Evolutionary conservation across 2,113 vertebrate species (phyloP).

Genomic region (Labeo catla): DNA sequence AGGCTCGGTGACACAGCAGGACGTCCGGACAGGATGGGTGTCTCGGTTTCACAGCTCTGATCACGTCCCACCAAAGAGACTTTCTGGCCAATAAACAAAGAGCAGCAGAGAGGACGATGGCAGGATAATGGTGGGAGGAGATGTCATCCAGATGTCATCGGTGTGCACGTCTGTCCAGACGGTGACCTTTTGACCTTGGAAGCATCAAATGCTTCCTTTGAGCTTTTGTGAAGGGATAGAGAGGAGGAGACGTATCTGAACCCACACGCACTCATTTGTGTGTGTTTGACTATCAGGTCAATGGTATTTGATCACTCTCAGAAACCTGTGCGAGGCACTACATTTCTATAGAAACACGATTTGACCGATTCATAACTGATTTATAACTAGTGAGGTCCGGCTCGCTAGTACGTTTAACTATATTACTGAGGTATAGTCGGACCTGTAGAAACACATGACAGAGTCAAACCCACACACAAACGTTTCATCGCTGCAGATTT

Average conservation of each 20-base stretch:
- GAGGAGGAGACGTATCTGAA: neutral
- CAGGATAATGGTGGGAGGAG: neutral
- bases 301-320: too few species aligned
- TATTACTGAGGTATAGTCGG: too few species aligned
- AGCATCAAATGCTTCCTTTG: neutral
- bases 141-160: too few species aligned
- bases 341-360: too few species aligned
- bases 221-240: constrained; percentile 12
- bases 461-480: neutral
- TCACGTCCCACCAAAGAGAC: constrained; percentile 11
- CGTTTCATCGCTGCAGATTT: neutral
- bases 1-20: neutral
- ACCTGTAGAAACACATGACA: too few species aligned
- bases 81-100: neutral
- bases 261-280: neutral
- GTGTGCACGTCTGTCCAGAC: neutral
- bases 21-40: neutral
- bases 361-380: too few species aligned
- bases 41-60: neutral
- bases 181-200: constrained; percentile 21
- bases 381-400: too few species aligned
- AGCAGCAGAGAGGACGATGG: neutral
- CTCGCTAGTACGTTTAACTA: too few species aligned
- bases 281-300: too few species aligned
- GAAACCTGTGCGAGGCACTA: too few species aligned